Percentiles rank a stretch among this genome's conserved stretches.
These are phyloP conservation scores for Neodon shergylaensis DNA, from an alignment of 2,113 vertebrate species.

Conservation along the genomic window DNA sequence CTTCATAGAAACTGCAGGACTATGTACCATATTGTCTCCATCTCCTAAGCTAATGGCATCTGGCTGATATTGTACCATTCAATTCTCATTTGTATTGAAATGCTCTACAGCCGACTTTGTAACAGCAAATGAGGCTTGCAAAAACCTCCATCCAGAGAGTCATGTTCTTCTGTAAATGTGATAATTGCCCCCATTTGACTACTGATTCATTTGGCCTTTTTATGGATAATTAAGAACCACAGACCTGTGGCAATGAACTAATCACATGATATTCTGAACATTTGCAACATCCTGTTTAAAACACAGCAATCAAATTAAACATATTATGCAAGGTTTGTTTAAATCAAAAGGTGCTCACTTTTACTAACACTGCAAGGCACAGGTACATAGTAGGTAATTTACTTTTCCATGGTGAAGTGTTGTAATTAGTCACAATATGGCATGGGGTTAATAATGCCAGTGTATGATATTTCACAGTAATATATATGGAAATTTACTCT, in stretches of 20 bases:
- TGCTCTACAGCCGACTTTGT: slow-evolving; percentile 47
- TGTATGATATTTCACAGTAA: slow-evolving; percentile 15
- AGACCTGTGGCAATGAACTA: slow-evolving; percentile 60
- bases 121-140: slow-evolving; percentile 66
- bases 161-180: slow-evolving; percentile 58
- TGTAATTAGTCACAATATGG: not conserved
- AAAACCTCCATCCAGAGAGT: slow-evolving; percentile 59
- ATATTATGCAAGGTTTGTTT: slow-evolving; percentile 25
- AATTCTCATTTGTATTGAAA: slow-evolving; percentile 44
- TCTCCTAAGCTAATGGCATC: slow-evolving; percentile 5
- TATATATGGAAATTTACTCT: not conserved
- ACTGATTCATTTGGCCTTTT: slow-evolving; percentile 72
- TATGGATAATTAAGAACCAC: slow-evolving; percentile 73
- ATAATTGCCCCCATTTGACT: slow-evolving; percentile 55
- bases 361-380: not conserved
- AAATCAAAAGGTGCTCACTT: not conserved
- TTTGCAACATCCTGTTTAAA: slow-evolving; percentile 52
- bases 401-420: not conserved
- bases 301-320: not conserved
- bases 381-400: not conserved
- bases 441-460: not conserved
- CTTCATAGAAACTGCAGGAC: not conserved
- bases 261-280: slow-evolving; percentile 54
- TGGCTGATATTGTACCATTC: not conserved
- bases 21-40: slow-evolving; percentile 33